Percentiles rank a stretch among this genome's conserved stretches.
Conservation (phyloP, 2,113 vertebrate species). For the Corydoras maculifer region DNA sequence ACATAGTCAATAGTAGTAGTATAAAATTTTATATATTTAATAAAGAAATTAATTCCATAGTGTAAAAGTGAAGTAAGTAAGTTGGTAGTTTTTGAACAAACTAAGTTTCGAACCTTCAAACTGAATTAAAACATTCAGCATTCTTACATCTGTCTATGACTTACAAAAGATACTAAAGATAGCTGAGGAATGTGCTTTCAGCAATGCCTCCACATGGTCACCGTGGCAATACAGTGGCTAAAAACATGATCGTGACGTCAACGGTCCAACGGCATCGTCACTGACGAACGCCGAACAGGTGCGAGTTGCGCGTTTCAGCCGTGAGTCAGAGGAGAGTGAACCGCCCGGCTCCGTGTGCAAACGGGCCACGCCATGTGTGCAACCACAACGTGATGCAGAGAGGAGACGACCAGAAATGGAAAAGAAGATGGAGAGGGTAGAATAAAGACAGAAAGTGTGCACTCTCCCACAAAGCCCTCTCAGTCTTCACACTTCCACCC, state of each 20-base stretch:
- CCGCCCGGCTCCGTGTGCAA: constrained; percentile 27
- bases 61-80: too few species aligned
- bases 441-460: constrained; percentile 16
- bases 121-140: too few species aligned
- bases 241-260: constrained; percentile 25
- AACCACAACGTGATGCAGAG: not conserved
- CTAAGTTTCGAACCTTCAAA: too few species aligned
- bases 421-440: not conserved
- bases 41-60: too few species aligned
- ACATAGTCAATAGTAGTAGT: too few species aligned
- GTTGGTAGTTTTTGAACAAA: too few species aligned
- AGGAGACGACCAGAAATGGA: not conserved
- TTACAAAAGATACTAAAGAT: not conserved
- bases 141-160: too few species aligned
- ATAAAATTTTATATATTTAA: too few species aligned
- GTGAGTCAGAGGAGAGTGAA: constrained; percentile 41
- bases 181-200: constrained; percentile 1
- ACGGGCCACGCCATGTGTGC: constrained; percentile 27
- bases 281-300: constrained; percentile 23
- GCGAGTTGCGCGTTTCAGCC: constrained; percentile 15
- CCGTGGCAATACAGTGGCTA: not conserved
- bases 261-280: constrained; percentile 17
- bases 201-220: not conserved
- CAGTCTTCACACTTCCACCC: constrained; percentile 45
- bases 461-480: constrained; percentile 32